Base-by-base conservation (phyloP, 2,888 invertebrate species). In the Boloria euphrosyne region DNA sequence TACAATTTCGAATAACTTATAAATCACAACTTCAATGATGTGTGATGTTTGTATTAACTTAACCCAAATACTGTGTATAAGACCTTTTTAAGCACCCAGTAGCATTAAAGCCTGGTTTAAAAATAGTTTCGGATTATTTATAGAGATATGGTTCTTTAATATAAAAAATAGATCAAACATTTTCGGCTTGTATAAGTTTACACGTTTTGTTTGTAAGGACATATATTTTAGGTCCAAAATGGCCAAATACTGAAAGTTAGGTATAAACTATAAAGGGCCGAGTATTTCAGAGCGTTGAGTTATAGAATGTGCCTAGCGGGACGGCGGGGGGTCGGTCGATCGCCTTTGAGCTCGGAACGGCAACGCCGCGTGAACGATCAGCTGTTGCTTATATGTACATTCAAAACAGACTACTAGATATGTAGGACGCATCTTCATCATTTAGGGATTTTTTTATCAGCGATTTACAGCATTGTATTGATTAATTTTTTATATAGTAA, bases 301-400 rank as follows among this genome's bases (percentile, higher is more conserved):
- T 84, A 82, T 75, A 75, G 75, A 83, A 82, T 80, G 79, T 82
- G 78, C 72, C 72, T 38, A 38, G 74, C 73, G 74, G 75, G 78
- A 75, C 77, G 81, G 78, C 78, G 77, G 78, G 77, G 71, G 78
- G 80, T 77, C 88, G 90, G 90, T 90, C 90, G 90, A 89, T 89
- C 85, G 89, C 89, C 89, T 84, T 83, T 73, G 78, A 71, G 76
- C 57, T 46, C 84, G 80, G 75, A 78, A 76, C 76, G 89, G 84
- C 89, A 89, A 87, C 88, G 76, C 66, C 80, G 84, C 80, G 70
- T 80, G 82, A 50, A 50, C 84, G 81, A 90, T 90, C 90, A 90
- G 90, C 90, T 90, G 90, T 88, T 90, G 82, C 76, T 83, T 84
- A 84, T 85, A n/a, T n/a, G n/a, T n/a, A 86, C 7, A 89, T 87